These are phyloP conservation scores for Tipula helvola DNA, from an alignment of 2,888 invertebrate genomes.

Conservation along the genomic window DNA sequence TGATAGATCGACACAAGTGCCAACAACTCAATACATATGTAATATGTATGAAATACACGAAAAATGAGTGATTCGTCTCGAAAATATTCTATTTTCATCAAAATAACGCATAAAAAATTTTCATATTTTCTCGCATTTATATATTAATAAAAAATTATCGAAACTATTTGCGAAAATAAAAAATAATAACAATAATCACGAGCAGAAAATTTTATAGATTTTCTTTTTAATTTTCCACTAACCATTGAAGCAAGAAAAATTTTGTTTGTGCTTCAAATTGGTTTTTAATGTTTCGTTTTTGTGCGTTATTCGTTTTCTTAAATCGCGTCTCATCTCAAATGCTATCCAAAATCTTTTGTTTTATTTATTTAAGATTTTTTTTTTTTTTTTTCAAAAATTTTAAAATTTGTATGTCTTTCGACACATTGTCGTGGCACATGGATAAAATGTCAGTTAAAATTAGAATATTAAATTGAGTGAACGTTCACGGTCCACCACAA, in stretches of 20 bases:
- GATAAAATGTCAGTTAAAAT: slow-evolving; percentile 4
- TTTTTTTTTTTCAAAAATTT: neutral
- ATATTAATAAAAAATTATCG: neutral
- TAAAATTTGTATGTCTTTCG: neutral
- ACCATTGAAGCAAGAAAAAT: neutral
- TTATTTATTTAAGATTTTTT: neutral
- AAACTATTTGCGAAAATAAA: neutral
- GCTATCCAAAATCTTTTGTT: neutral
- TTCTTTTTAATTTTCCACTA: neutral
- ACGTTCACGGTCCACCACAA: neutral
- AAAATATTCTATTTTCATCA: neutral
- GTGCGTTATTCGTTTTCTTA: neutral
- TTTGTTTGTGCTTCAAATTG: neutral
- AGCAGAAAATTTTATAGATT: neutral
- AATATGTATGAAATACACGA: neutral
- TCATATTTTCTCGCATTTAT: neutral
- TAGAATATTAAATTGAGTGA: neutral
- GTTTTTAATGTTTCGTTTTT: neutral
- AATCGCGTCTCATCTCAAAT: neutral
- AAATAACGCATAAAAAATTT: neutral
- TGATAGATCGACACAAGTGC: slow-evolving; percentile 4
- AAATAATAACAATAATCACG: neutral
- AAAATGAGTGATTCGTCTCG: neutral
- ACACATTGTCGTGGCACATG: neutral
- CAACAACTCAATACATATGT: neutral